These are phyloP conservation scores for Pogonomyrmex barbatus DNA, from an alignment of 1,140 invertebrate genomes.

Conservation along the genomic window DNA sequence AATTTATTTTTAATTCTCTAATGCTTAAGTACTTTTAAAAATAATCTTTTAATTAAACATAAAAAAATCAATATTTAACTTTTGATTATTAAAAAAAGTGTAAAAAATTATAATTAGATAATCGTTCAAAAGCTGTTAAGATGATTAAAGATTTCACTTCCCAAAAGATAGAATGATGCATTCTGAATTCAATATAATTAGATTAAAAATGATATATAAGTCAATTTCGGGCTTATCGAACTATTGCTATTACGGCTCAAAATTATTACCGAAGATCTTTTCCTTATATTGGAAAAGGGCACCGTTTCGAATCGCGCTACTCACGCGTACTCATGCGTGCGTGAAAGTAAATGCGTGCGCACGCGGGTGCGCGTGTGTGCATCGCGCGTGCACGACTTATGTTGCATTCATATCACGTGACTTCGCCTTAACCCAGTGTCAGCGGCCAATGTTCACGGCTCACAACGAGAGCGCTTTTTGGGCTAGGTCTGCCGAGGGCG, in stretches of 20 bases:
- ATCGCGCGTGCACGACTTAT: conserved; percentile 49
- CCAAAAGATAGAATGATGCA: neutral
- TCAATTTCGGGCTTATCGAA: conserved; percentile 1
- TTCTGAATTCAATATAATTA: neutral
- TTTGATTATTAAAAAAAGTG: neutral
- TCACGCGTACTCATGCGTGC: conserved; percentile 33
- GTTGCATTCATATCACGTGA: conserved; percentile 68
- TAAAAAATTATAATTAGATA: neutral
- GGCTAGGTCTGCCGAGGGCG: conserved; percentile 83
- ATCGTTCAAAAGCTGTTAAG: neutral
- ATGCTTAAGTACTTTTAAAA: neutral
- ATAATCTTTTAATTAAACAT: neutral
- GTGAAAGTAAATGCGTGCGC: conserved; percentile 60
- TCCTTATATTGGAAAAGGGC: conserved; percentile 22
- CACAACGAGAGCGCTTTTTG: conserved; percentile 77
- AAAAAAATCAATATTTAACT: neutral
- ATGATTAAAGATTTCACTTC: neutral
- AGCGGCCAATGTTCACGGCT: conserved; percentile 73
- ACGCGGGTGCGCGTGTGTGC: conserved; percentile 14
- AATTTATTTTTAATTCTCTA: neutral
- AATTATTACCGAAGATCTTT: neutral
- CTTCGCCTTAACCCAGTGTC: conserved; percentile 82
- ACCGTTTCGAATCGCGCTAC: conserved; percentile 42
- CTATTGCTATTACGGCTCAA: neutral
- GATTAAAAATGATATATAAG: neutral